Evolutionary conservation across 2,113 vertebrate species (phyloP), one percentile per base, ranked within the genome.

Genomic region (Pollimyrus isidori): DNA sequence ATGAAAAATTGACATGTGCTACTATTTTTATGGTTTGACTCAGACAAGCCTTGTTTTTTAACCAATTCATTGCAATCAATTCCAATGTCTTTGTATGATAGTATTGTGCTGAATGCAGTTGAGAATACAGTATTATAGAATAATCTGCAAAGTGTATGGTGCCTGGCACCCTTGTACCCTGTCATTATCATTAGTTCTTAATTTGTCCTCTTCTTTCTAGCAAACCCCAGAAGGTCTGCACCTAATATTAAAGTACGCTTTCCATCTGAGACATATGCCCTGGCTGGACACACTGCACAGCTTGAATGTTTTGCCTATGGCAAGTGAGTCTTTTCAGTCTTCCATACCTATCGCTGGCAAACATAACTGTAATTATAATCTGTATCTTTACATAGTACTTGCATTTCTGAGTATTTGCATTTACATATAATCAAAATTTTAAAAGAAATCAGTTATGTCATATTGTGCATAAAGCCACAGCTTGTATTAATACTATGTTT

Each of bases 221-320:
- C 95, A 94, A 97, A 96, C 85, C 91, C 96, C 91, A 94, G 96
- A 92, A 97, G 96, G 90, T 96, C 96, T 0, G 89, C 95, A 93
- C 97, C 98, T 39, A 97, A 91, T 94, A 99, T 99, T 90, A 98
- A 97, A 92, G 97, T 97, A 92, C 96, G 95, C 39, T 99, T 99
- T 90, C 97, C 97, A 0, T 95, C 96, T 4, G 98, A 99, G 94
- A 99, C 97, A 9, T 99, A 99, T 0, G 96, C 97, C 0, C 94
- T 99, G n/a, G 92, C 96, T 0, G 98, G 98, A 89, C 97, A 98
- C 91, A 93, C 93, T 1, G 93, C 97, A 80, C 96, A 96, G 88
- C 90, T 99, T 92, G 98, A 99, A 92, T 99, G 98, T 91, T 99
- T 98, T 7, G 98, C 98, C 91, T 98, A 97, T 10, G 98, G 98